Evolutionary conservation across 2,113 vertebrate species (phyloP).

Genomic region (Cygnus atratus): DNA sequence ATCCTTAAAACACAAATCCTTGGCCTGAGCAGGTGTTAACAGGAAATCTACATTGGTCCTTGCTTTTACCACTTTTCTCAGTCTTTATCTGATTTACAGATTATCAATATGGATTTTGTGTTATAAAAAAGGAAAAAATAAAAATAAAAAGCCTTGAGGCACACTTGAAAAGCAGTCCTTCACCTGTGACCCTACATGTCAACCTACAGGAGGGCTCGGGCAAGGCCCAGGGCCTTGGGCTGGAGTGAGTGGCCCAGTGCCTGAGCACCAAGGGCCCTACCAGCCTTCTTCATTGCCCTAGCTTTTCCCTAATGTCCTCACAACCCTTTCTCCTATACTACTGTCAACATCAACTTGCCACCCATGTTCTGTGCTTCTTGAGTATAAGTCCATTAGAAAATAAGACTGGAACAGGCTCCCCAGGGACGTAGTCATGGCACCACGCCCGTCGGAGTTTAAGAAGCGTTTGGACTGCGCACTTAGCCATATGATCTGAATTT

Average conservation of each 20-base stretch:
- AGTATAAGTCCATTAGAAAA: neutral
- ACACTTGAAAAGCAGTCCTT: fast-evolving
- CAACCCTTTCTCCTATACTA: neutral
- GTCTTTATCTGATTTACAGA: neutral
- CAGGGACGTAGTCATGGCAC: too few species aligned
- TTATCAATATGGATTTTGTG: neutral
- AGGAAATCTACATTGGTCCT: neutral
- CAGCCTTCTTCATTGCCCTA: neutral
- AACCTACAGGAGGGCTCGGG: neutral
- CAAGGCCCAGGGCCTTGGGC: neutral
- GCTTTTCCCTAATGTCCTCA: neutral
- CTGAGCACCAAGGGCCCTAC: too few species aligned
- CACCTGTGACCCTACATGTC: fast-evolving
- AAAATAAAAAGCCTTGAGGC: neutral
- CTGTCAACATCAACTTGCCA: neutral
- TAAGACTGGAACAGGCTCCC: neutral
- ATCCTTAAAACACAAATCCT: neutral
- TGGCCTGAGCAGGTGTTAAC: neutral
- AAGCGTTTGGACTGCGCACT: too few species aligned
- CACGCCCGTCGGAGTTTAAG: too few species aligned
- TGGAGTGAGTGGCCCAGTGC: neutral
- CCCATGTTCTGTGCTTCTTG: neutral
- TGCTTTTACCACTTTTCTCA: neutral
- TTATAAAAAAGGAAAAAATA: neutral
- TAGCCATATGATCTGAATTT: too few species aligned